These are phyloP conservation scores for Siderastrea radians DNA, from an alignment of 92 coral and sea anemone species.

Conservation along the genomic window DNA sequence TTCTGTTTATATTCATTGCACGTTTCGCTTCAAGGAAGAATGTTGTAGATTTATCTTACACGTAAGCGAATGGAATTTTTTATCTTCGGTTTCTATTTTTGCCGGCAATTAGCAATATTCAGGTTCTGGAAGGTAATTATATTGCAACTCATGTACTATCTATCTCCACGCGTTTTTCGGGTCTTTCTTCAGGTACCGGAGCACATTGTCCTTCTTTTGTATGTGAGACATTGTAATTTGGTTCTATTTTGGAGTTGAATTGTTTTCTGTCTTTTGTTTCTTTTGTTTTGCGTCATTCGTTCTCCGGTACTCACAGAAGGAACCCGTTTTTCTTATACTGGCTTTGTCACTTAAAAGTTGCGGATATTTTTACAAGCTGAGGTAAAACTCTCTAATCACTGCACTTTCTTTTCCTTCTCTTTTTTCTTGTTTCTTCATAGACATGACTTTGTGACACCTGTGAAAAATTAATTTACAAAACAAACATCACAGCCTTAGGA, in stretches of 20 bases:
- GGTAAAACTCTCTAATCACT: no score
- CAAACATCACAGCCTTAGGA: neutral
- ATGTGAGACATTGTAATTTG: no score
- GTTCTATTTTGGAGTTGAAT: no score
- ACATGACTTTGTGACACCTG: neutral
- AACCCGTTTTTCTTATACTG: conserved; percentile 2
- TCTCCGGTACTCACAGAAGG: no score
- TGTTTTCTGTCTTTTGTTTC: no score
- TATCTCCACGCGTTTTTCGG: neutral
- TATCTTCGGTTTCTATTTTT: neutral
- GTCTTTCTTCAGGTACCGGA: no score
- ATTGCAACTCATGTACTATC: neutral
- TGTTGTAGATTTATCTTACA: neutral
- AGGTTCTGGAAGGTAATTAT: neutral
- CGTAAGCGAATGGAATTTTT: neutral
- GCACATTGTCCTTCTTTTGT: no score
- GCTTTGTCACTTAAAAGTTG: neutral
- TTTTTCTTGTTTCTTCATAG: neutral
- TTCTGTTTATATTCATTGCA: conserved; percentile 23
- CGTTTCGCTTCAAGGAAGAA: conserved; percentile 4
- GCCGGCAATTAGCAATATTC: neutral
- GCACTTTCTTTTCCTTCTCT: neutral
- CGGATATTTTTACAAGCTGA: neutral
- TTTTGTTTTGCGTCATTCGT: no score
- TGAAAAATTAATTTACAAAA: neutral